Conservation (phyloP, 2,888 invertebrate genomes). For the Mythimna ferrago region DNA sequence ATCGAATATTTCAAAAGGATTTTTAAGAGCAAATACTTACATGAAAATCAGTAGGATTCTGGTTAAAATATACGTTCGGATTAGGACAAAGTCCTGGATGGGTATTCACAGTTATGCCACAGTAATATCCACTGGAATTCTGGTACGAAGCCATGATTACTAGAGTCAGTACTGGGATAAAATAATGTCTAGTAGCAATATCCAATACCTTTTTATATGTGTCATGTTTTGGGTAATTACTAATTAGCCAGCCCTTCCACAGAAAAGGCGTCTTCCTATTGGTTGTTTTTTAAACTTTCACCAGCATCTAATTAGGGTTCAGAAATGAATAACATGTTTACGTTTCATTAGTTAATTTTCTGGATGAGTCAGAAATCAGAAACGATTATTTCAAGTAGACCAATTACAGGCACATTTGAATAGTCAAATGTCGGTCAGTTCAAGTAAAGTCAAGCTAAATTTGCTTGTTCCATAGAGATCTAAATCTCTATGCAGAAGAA, state of each 20-base stretch:
- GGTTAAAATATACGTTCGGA: constrained; percentile 9
- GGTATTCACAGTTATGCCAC: constrained; percentile 22
- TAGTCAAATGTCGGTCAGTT: too few species aligned
- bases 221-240: neutral
- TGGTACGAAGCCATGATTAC: constrained; percentile 45
- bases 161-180: neutral
- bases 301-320: neutral
- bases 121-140: constrained; percentile 50
- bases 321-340: neutral
- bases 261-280: neutral
- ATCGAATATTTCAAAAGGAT: too few species aligned
- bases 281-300: too few species aligned
- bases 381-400: too few species aligned
- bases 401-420: too few species aligned
- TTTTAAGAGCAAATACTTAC: constrained; percentile 22
- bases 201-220: neutral
- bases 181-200: neutral
- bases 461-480: too few species aligned
- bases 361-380: too few species aligned
- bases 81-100: constrained; percentile 40
- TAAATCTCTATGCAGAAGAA: too few species aligned
- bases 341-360: too few species aligned
- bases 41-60: constrained; percentile 5
- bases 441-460: too few species aligned
- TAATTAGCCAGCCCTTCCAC: neutral